Conservation (phyloP, 2,113 vertebrate species). For the Corydoras sp. region DNA sequence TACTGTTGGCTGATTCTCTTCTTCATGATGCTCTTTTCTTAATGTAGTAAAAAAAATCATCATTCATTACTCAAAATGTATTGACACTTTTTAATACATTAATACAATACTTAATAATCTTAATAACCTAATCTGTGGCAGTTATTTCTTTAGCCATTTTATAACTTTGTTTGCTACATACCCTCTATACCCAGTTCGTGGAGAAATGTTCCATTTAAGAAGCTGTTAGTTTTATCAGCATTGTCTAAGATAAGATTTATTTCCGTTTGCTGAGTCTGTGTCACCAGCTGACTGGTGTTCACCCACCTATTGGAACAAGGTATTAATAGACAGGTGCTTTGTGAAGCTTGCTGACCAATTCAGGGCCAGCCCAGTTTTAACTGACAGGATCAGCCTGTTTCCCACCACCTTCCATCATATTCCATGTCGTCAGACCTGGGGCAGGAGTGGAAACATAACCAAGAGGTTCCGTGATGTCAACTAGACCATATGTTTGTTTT, state of each 20-base stretch:
- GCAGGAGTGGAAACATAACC: constrained; percentile 54
- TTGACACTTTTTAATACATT: no score
- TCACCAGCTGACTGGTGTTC: constrained; percentile 8
- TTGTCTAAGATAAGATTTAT: background rate
- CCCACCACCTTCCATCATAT: constrained; percentile 45
- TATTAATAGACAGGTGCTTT: constrained; percentile 30
- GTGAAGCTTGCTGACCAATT: constrained; percentile 44
- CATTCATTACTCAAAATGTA: no score
- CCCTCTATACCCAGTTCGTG: no score
- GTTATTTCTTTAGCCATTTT: no score
- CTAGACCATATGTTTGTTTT: constrained; percentile 38
- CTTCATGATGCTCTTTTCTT: no score
- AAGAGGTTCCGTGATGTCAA: constrained; percentile 43
- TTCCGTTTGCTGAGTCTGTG: background rate
- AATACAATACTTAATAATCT: no score
- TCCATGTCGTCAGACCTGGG: constrained; percentile 46
- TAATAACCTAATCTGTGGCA: no score
- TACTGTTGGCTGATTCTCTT: no score
- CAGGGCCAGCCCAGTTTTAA: constrained; percentile 45
- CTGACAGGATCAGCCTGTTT: constrained; percentile 53
- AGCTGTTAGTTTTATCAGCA: background rate
- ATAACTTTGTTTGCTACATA: no score
- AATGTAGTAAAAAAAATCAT: no score
- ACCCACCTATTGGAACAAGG: constrained; percentile 36
- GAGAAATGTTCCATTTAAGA: no score